Base-by-base conservation (phyloP, 2,797 vertebrate species). In the Peromyscus melanophrys region DNA sequence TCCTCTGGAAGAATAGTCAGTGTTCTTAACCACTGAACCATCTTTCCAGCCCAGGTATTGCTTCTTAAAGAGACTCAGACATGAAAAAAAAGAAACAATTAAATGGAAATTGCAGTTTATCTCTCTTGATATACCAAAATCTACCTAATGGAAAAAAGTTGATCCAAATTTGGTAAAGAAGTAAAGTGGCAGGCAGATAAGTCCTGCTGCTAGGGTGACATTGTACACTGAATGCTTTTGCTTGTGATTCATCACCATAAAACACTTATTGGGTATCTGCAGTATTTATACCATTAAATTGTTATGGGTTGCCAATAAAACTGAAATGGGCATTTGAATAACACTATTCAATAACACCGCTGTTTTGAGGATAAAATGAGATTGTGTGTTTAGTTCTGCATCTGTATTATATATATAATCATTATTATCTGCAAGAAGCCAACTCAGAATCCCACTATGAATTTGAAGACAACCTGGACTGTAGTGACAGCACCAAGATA, bases 311-410 rank as follows among this genome's bases (percentile, higher is more conserved):
- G 10, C 81, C 55, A 78, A n/a, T 27, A 93, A 21, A 59, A 43
- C 78, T 92, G 37, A 93, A 95, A 89, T 34, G 13, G 4, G 37
- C 83, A 19, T 73, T 89, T 89, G 57, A 95, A 80, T 63, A 34
- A 76, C 6, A 49, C 13, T 75, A 4, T 84, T 19, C 46, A 37
- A 61, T 7, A 90, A 4, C 31, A 63, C 13, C 21, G 0, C 3
- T 77, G 13, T 63, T 76, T n/a, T 89, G 6, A 46, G 40, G 12
- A 63, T 25, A 77, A 63, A 77, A 46, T 63, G 21, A 9, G 27
- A 43, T 43, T 63, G 9, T 61, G 23, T n/a, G 31, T 65, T 78
- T 90, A 65, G 31, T n/a, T 46, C 59, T 46, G 12, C 19, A 34
- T 23, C 21, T 43, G 49, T 27, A 52, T 49, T 49, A 49, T 49